Percentiles rank a stretch among this genome's conserved stretches.
Evolutionary conservation across 1,140 invertebrate species (phyloP).

Genomic region (Acromyrmex echinatior): DNA sequence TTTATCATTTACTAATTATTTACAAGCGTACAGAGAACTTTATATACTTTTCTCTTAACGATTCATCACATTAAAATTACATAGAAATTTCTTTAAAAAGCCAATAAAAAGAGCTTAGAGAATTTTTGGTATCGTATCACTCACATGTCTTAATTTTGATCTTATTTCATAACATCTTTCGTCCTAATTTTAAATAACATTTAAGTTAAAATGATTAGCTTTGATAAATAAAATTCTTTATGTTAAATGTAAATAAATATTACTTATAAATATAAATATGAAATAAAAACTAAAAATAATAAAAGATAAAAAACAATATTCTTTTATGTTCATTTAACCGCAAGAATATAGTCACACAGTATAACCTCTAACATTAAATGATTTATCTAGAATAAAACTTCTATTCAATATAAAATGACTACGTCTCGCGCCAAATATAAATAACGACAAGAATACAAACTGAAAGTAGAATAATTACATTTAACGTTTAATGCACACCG

Average conservation of each 20-base stretch:
- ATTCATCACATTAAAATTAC: conserved; percentile 24
- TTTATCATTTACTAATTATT: conserved; percentile 18
- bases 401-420: conserved; percentile 3
- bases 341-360: background rate
- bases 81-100: background rate
- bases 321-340: background rate
- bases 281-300: background rate
- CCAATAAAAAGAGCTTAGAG: background rate
- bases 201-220: conserved; percentile 15
- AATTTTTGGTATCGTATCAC: background rate
- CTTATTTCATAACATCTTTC: background rate
- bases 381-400: background rate
- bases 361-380: background rate
- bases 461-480: conserved; percentile 21
- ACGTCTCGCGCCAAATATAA: background rate
- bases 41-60: background rate
- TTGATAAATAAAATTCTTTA: background rate
- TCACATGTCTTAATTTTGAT: background rate
- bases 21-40: background rate
- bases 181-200: background rate
- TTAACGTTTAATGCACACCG: conserved; percentile 6
- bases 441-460: background rate
- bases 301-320: background rate
- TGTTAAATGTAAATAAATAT: background rate
- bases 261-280: background rate